A percentile compares a stretch with the other conserved stretches of the same genome.
These are phyloP conservation scores for Sandelia bainsii DNA, from an alignment of 2,797 vertebrate species.

Conservation along the genomic window DNA sequence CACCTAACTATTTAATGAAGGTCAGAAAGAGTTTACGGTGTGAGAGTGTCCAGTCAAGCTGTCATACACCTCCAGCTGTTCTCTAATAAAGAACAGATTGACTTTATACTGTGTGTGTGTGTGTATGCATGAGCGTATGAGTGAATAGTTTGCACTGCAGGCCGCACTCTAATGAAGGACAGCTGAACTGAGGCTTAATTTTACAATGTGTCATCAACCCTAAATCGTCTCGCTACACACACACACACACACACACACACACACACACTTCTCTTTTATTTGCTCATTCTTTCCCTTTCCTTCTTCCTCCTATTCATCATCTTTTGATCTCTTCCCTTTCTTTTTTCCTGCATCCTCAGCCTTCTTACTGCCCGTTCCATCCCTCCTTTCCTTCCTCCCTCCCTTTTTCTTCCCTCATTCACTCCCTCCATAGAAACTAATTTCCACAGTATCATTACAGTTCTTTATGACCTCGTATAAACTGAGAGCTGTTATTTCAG, in stretches of 20 bases:
- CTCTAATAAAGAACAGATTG: constrained; percentile 81
- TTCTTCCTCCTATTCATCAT: background rate
- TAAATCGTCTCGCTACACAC: constrained; percentile 49
- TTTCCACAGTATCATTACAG: constrained; percentile 82
- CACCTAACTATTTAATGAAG: constrained; percentile 79
- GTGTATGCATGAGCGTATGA: constrained; percentile 22
- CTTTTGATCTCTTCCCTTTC: constrained; percentile 31
- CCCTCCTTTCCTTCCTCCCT: constrained; percentile 19
- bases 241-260: constrained; percentile 12
- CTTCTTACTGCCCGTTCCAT: constrained; percentile 8
- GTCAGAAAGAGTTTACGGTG: constrained; percentile 78
- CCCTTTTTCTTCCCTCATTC: constrained; percentile 42
- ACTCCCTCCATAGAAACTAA: constrained; percentile 73
- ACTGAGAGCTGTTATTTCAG: constrained; percentile 81
- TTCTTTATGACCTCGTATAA: constrained; percentile 84
- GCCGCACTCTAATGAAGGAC: constrained; percentile 76
- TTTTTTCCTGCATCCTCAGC: constrained; percentile 8
- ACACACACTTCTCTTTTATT: constrained; percentile 22
- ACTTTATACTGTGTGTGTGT: constrained; percentile 57
- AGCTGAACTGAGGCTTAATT: constrained; percentile 75
- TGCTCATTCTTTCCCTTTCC: constrained; percentile 23
- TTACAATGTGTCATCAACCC: constrained; percentile 72
- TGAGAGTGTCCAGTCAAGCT: constrained; percentile 78
- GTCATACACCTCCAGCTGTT: constrained; percentile 80
- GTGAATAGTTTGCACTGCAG: constrained; percentile 64